Conservation (phyloP, 2,888 invertebrate genomes). For the Disparrhopalites patrizii region DNA sequence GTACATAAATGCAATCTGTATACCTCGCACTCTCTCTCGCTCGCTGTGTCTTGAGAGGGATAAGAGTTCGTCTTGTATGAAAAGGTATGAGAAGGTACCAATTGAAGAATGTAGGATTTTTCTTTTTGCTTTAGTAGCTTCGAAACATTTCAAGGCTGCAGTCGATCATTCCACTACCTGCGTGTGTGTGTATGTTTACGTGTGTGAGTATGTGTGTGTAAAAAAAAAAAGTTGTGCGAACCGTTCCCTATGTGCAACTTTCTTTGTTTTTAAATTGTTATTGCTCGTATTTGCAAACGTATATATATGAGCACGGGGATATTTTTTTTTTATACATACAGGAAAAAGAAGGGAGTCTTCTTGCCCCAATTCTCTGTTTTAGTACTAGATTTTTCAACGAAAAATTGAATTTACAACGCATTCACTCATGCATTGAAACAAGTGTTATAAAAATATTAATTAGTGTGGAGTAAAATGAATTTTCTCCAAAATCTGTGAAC, state of each 20-base stretch:
- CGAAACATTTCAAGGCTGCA: conserved; percentile 9
- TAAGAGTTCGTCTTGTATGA: too few relatives aligned
- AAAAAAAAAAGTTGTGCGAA: conserved; percentile 5
- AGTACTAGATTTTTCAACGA: not conserved
- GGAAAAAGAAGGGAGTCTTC: not conserved
- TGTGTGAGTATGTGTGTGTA: too few relatives aligned
- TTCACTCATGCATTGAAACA: not conserved
- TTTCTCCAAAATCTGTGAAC: too few relatives aligned
- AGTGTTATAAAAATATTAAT: not conserved
- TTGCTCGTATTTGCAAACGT: conserved; percentile 5
- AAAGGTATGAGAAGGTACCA: too few relatives aligned
- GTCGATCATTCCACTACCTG: conserved; percentile 8
- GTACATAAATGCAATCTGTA: not conserved
- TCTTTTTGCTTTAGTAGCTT: conserved; percentile 9
- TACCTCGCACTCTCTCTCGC: too few relatives aligned
- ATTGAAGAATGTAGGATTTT: not conserved
- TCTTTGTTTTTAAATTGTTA: conserved; percentile 3
- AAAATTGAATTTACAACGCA: not conserved
- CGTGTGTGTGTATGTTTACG: not conserved
- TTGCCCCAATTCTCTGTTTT: not conserved
- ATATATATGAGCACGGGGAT: not conserved
- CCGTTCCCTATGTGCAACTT: conserved; percentile 5
- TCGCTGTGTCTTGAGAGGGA: too few relatives aligned
- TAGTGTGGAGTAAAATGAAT: not conserved
- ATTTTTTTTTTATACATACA: too few relatives aligned